phyloP scores from a whole-genome alignment of 2,888 invertebrate species.

The Aporophyla nigra region DNA sequence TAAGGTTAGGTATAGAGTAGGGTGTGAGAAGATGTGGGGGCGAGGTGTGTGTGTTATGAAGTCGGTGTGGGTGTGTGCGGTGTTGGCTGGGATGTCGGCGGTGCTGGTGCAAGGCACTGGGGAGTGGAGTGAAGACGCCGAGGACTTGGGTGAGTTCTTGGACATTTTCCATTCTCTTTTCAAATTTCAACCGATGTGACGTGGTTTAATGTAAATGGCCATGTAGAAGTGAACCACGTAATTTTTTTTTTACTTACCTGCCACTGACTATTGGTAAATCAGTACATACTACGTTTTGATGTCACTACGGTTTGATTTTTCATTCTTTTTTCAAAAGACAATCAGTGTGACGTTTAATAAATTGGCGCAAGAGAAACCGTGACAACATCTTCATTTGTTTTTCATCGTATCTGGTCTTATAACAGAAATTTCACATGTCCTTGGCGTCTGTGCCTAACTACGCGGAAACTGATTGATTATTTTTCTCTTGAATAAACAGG shows the following conservation, averaged over 20 bases:
- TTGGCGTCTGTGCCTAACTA: constrained; percentile 14
- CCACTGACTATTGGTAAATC: not conserved
- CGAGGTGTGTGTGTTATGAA: constrained; percentile 70
- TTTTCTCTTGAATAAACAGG: constrained; percentile 30
- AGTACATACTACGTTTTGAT: not conserved
- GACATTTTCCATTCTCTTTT: not conserved
- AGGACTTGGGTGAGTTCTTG: constrained; percentile 84
- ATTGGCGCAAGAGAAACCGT: not conserved
- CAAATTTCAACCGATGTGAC: not conserved
- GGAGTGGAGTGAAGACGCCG: constrained; percentile 89
- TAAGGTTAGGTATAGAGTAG: constrained; percentile 61
- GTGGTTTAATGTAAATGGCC: not conserved
- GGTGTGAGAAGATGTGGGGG: constrained; percentile 65
- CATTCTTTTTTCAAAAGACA: not conserved
- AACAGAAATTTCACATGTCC: not conserved
- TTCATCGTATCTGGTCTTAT: not conserved
- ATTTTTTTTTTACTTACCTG: not conserved
- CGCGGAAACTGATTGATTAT: constrained; percentile 39
- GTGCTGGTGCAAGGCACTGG: constrained; percentile 83
- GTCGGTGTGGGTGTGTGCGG: constrained; percentile 73
- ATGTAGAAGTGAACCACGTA: not conserved
- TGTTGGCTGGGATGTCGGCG: constrained; percentile 76
- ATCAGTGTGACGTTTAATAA: not conserved
- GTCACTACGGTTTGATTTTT: not conserved
- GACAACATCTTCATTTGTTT: not conserved